Base-by-base conservation (phyloP, 2,888 invertebrate genomes). In the Biston stratarius region DNA sequence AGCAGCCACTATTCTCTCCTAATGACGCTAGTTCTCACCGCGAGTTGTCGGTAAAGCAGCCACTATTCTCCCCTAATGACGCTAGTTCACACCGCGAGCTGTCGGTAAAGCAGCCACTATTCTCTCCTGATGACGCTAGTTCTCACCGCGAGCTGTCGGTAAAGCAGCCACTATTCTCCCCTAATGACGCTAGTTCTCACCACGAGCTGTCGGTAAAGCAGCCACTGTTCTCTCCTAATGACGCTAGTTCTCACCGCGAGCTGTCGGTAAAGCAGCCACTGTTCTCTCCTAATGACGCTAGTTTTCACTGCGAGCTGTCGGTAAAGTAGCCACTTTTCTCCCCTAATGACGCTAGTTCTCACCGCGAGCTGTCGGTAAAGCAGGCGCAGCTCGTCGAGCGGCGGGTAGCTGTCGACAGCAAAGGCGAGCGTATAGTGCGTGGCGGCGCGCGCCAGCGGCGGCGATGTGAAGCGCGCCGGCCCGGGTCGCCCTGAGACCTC, bases 341-440 rank as follows among this genome's bases (percentile, higher is more conserved):
- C 1, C 0, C 6, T 38, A 6, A 9, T 24, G 38, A 6, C 42
- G 48, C 12, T n/a, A 15, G 33, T 7, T 83, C 92, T 90, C 76
- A 96, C 96, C 90, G 96, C 94, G 0, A 96, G 92, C 81, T 96
- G 96, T 73, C 96, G 89, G 33, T 96, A 96, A 10, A 96, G 94
- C 60, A 96, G 94, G 55, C 96, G 84, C 72, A 96, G 95, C 87
- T 96, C 96, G 75, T 96, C 95, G 24, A 96, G 89, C 58, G 96
- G 96, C 44, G 96, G 96, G 87, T 96, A 96, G 84, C 96, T 96
- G 89, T 96, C 96, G 59, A 96, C 96, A 68, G 95, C 94, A 95
- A 96, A 96, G 72, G 95, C 94, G 58, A 96, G 94, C 80, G 95
- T 95, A 91, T 96, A 96, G 57, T 94, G 91, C 77, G 95, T 93